These are phyloP conservation scores for Monarcha castaneiventris DNA, from an alignment of 2,113 vertebrate genomes.

Conservation along the genomic window DNA sequence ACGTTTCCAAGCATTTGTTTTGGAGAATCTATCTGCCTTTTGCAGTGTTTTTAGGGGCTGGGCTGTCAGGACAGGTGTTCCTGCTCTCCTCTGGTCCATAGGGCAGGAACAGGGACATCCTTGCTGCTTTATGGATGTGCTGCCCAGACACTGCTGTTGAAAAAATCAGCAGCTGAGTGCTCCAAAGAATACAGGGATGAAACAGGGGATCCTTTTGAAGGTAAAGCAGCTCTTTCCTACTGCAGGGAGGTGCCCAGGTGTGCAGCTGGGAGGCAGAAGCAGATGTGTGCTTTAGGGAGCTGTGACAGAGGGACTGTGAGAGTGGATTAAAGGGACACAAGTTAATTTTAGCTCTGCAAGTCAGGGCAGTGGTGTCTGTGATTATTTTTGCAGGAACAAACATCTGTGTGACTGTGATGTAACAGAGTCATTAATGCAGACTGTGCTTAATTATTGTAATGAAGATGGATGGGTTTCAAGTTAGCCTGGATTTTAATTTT, in stretches of 20 bases:
- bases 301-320: background rate
- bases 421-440: background rate
- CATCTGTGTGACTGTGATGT: background rate
- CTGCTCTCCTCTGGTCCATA: accelerated
- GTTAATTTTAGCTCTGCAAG: background rate
- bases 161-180: background rate
- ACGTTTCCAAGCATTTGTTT: background rate
- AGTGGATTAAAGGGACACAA: background rate
- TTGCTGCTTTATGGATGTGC: accelerated
- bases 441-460: background rate
- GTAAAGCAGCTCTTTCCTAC: background rate
- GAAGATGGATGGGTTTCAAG: background rate
- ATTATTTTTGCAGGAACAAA: background rate
- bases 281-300: background rate
- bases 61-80: background rate
- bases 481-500: background rate
- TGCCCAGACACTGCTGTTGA: background rate
- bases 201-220: accelerated
- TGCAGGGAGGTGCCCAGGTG: background rate
- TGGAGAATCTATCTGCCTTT: background rate
- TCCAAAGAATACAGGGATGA: background rate
- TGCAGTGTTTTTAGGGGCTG: background rate
- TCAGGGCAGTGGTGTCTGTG: background rate
- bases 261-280: background rate
- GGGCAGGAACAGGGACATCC: accelerated